Conservation (phyloP, 2,888 invertebrate genomes). For the Chymomyza fuscimana region DNA sequence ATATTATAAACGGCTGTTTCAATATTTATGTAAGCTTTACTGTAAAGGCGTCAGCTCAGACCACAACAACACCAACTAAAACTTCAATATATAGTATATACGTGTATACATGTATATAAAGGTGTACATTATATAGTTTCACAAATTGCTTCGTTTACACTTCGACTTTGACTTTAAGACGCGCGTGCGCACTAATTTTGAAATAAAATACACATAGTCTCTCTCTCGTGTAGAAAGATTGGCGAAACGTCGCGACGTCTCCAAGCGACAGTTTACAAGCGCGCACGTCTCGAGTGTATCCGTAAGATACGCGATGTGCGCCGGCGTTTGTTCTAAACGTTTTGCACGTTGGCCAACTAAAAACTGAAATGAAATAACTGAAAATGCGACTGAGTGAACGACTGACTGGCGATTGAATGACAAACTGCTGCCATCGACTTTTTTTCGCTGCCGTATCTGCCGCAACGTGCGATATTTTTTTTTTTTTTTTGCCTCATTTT, state of each 20-base stretch:
- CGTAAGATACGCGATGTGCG: constrained; percentile 27
- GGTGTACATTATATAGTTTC: neutral
- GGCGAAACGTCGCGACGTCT: neutral
- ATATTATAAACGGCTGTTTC: neutral
- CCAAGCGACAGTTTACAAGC: constrained; percentile 6
- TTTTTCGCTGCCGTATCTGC: constrained; percentile 54
- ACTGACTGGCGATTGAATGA: constrained; percentile 67
- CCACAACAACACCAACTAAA: neutral
- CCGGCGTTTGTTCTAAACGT: constrained; percentile 17
- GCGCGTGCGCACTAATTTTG: constrained; percentile 29
- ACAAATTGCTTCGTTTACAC: constrained; percentile 7
- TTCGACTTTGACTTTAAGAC: constrained; percentile 30
- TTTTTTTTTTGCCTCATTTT: constrained; percentile 13
- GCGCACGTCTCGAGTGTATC: constrained; percentile 20
- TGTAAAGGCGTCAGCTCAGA: neutral
- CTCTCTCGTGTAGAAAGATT: no score
- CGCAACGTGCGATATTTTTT: constrained; percentile 54
- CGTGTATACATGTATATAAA: neutral
- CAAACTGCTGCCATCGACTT: constrained; percentile 64
- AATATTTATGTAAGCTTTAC: constrained; percentile 6
- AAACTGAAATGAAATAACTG: constrained; percentile 27
- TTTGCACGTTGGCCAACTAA: neutral
- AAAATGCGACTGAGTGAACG: constrained; percentile 57
- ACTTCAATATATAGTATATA: no score
- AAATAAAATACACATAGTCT: neutral